These are phyloP conservation scores for Caenorhabditis virilis DNA, from an alignment of 2,888 invertebrate species.

Conservation along the genomic window DNA sequence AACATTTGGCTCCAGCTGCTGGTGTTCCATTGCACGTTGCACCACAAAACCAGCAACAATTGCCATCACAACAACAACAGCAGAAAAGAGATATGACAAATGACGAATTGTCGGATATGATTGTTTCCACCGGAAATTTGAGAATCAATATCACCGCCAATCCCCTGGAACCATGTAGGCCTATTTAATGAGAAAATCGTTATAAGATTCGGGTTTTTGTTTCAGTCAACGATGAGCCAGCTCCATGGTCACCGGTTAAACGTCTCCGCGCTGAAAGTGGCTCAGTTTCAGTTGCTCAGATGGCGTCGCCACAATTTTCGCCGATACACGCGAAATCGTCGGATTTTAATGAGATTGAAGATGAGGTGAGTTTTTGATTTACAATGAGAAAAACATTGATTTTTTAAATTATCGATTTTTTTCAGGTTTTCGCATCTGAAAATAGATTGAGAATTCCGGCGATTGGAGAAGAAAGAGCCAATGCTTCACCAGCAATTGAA, in stretches of 20 bases:
- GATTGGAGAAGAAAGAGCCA: neutral
- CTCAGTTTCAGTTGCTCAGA: constrained; percentile 5
- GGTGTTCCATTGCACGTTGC: too few species aligned
- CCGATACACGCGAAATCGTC: constrained; percentile 18
- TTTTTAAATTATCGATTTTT: neutral
- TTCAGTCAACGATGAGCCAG: constrained; percentile 16
- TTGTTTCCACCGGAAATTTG: constrained; percentile 35
- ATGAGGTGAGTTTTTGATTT: constrained; percentile 11
- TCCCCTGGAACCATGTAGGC: neutral
- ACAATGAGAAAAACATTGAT: neutral
- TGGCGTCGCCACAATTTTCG: constrained; percentile 28
- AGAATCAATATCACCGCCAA: constrained; percentile 8
- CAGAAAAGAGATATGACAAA: constrained; percentile 25
- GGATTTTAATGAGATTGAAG: constrained; percentile 16
- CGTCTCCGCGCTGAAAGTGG: constrained; percentile 38
- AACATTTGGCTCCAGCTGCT: constrained; percentile 11
- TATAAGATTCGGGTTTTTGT: neutral
- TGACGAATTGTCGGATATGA: constrained; percentile 38
- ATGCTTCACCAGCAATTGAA: neutral
- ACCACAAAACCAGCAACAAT: neutral
- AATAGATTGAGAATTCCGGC: neutral
- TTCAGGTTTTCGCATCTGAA: constrained; percentile 2
- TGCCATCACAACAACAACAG: neutral
- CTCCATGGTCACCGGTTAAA: constrained; percentile 37
- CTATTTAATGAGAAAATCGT: neutral